Evolutionary conservation across 2,113 vertebrate species (phyloP).

Genomic region (Limnothrissa miodon): DNA sequence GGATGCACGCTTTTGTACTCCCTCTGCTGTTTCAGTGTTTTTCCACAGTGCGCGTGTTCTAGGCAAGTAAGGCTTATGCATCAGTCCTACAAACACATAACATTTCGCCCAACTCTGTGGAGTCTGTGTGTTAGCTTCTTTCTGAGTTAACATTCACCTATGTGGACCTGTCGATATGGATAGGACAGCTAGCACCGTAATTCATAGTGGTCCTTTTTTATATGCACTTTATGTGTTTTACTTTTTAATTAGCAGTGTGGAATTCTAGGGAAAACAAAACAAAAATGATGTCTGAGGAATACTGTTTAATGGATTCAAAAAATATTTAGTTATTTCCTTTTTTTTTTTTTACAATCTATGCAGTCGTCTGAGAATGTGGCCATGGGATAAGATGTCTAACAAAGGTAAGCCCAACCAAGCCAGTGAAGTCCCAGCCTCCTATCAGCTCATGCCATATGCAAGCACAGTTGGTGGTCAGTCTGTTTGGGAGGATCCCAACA

Average conservation of each 20-base stretch:
- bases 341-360: not conserved
- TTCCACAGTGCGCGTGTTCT: not conserved
- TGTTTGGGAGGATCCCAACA: not conserved
- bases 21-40: not conserved
- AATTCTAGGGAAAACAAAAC: not conserved
- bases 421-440: not conserved
- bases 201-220: not conserved
- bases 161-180: not conserved
- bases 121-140: not conserved
- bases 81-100: not conserved
- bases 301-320: not conserved
- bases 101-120: not conserved
- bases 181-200: not conserved
- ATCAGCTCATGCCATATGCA: not conserved
- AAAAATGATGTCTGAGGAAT: not conserved
- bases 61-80: slow-evolving; percentile 1
- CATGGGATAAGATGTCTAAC: not conserved
- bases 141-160: not conserved
- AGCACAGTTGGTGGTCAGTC: not conserved
- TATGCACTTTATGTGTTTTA: not conserved
- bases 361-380: not conserved
- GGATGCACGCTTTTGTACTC: not conserved
- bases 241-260: not conserved
- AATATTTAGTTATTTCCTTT: not conserved
- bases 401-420: not conserved